Evolutionary conservation across 2,113 vertebrate genomes (phyloP), one percentile per base, ranked within the genome.

Genomic region (Aythya baeri): DNA sequence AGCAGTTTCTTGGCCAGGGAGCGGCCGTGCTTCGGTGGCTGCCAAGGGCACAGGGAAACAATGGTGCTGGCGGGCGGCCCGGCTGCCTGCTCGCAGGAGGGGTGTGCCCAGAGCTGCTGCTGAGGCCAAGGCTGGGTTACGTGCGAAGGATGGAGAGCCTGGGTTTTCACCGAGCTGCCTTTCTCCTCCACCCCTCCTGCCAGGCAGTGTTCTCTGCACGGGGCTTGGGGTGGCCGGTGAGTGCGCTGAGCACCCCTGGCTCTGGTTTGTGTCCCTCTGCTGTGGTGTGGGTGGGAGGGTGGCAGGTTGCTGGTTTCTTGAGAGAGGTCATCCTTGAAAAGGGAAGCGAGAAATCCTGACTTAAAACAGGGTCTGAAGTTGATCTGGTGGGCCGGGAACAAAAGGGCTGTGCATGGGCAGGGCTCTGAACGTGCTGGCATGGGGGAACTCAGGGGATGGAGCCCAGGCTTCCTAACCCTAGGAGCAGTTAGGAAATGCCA

Each of bases 71-170:
- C 0, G 1, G 23, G 49, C 25, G 50, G 80, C 38, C 61, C 71
- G 20, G 70, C 78, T 63, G 83, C n/a, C n/a, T 0, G 0, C 43
- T 89, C 0, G 1, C 2, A 21, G 71, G 38, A 84, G 32, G 22
- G 31, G 8, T 26, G 62, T 15, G 7, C 18, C 50, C 31, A 52
- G 17, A 44, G 32, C 34, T 76, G 80, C 67, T 76, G 36, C 58
- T 21, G 4, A 34, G 58, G 23, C 36, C 26, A n/a, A n/a, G 38
- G 23, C 50, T 15, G 16, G 31, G 54, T 21, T 32, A 17, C 13
- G 31, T 13, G 31, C 7, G 43, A 50, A 32, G 38, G 44, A 29
- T 10, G 49, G 44, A 29, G 50, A 31, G 49, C 34, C 68, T 36
- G 49, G 26, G 66, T 23, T 46, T n/a, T 46, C 66, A 46, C 31